These are phyloP conservation scores for Paraplagusia blochii DNA, from an alignment of 2,113 vertebrate species.

Conservation along the genomic window DNA sequence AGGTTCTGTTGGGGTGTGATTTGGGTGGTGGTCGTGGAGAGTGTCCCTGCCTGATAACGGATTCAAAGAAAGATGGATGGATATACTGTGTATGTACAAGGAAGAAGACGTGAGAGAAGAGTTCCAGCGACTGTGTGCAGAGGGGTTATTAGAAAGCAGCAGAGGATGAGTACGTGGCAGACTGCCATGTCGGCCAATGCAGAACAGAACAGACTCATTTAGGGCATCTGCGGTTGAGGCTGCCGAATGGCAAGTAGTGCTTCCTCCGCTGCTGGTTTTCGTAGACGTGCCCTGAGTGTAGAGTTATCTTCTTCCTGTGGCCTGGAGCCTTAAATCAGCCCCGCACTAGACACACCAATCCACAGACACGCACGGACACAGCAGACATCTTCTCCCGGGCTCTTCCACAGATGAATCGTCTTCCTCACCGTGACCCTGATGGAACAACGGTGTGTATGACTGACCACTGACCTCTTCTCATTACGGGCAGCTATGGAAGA, in stretches of 20 bases:
- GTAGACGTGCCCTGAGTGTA: constrained; percentile 72
- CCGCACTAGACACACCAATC: constrained; percentile 62
- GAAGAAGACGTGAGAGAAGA: constrained; percentile 18
- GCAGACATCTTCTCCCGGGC: constrained; percentile 30
- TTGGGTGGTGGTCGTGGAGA: too few relatives aligned
- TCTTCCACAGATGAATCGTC: constrained; percentile 46
- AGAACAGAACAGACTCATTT: constrained; percentile 78
- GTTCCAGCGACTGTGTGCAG: constrained; percentile 15
- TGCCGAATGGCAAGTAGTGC: constrained; percentile 72
- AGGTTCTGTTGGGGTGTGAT: too few relatives aligned
- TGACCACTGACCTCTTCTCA: too few relatives aligned
- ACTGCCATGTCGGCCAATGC: constrained; percentile 60
- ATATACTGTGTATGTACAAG: too few relatives aligned
- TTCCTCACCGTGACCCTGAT: constrained; percentile 36
- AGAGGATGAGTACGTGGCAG: constrained; percentile 55
- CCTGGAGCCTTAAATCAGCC: constrained; percentile 73
- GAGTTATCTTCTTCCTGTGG: constrained; percentile 71
- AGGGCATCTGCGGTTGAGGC: constrained; percentile 63
- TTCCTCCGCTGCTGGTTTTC: constrained; percentile 74
- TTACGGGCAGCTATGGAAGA: background rate
- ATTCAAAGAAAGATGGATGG: too few relatives aligned
- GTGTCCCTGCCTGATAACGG: too few relatives aligned
- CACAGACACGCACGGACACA: constrained; percentile 63
- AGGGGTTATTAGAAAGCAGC: constrained; percentile 26
- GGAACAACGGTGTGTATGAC: too few relatives aligned